Evolutionary conservation across 2,888 invertebrate species (phyloP).

Genomic region (Drosophila barbarae): DNA sequence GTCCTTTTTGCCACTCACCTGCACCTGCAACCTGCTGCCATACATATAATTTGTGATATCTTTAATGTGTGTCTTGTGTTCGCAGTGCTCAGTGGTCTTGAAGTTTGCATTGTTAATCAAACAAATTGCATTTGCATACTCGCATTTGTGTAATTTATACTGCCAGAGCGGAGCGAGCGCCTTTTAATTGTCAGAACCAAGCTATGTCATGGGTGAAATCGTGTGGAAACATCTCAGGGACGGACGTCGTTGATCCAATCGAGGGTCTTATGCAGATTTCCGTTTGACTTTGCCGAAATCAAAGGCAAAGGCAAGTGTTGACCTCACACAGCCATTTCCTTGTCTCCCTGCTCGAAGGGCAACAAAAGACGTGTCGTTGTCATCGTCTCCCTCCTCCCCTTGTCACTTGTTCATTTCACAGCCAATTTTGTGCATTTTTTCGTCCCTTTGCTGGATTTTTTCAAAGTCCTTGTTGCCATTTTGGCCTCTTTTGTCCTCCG

Average conservation of each 20-base stretch:
- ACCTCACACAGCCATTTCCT: conserved; percentile 11
- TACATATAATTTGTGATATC: conserved; percentile 39
- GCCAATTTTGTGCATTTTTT: conserved; percentile 58
- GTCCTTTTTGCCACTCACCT: conserved; percentile 5
- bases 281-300: conserved; percentile 62
- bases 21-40: conserved; percentile 13
- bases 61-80: conserved; percentile 32
- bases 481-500: conserved; percentile 28
- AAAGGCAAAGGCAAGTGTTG: conserved; percentile 42
- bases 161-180: not conserved
- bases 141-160: conserved; percentile 28
- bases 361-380: conserved; percentile 17
- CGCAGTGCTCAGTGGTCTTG: conserved; percentile 27
- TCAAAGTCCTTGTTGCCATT: conserved; percentile 24
- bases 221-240: conserved; percentile 26
- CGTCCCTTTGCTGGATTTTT: conserved; percentile 21
- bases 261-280: conserved; percentile 66
- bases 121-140: conserved; percentile 30
- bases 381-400: not conserved
- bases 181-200: conserved; percentile 13
- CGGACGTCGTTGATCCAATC: conserved; percentile 11
- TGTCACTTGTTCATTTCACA: conserved; percentile 56
- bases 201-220: conserved; percentile 11
- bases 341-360: not conserved
- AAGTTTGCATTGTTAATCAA: conserved; percentile 38